Base-by-base conservation (phyloP, 1,140 invertebrate species). In the Heliothis subflexa region DNA sequence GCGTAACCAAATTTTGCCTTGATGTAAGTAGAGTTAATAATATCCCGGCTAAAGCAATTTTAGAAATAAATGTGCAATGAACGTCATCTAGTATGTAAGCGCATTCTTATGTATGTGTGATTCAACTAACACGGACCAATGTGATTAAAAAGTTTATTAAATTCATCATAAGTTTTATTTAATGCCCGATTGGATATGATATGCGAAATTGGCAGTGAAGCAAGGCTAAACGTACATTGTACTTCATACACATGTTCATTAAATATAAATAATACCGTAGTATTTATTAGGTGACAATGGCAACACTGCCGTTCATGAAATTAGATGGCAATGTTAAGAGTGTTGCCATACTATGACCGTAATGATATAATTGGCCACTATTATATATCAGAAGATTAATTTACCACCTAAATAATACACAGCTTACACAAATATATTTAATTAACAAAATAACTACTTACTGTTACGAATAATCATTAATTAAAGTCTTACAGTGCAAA, bases 121-220 rank as follows among this genome's bases (percentile, higher is more conserved):
- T 81, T 79, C 47, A 72, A 84, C 61, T 80, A 81, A 84, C 86
- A 89, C 79, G 90, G 90, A 92, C 90, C 90, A 90, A 92, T 89
- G 86, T 86, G 84, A 91, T 90, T 89, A 88, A 89, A 91, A 88
- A 59, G 74, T 78, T 80, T 85, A 83, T 84, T 68, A 75, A 82
- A 85, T 78, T 71, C 55, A 72, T 71, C 13, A 70, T 66, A 45
- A 50, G 71, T 85, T 88, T 86, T 84, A 88, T 88, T 86, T 85
- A 88, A 81, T 85, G 71, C 73, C 78, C 61, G 52, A 57, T 68
- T 52, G 11, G n/a, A 16, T 79, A 78, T 78, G 75, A 83, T 79
- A 85, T 80, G 71, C 78, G 55, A n/a, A 16, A 47, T 68, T 78
- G 80, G 80, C 82, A 76, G 79, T 81, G 81, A 81, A 78, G 78